These are phyloP conservation scores for Alosa alosa DNA, from an alignment of 2,113 vertebrate genomes.

Conservation along the genomic window DNA sequence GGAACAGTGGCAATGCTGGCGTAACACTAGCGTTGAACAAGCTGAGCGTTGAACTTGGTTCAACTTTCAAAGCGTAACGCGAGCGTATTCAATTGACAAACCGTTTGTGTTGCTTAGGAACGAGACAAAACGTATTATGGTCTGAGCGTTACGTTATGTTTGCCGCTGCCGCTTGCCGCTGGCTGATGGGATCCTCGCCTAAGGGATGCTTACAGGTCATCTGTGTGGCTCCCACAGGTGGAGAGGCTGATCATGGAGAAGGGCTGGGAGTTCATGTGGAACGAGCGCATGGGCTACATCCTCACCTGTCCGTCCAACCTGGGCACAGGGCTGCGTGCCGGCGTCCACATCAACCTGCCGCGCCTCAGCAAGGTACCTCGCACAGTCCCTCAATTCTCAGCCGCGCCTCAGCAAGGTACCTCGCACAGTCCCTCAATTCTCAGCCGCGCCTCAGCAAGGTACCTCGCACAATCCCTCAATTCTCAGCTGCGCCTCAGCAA, in stretches of 20 bases:
- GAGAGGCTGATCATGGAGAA: constrained; percentile 71
- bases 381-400: constrained; percentile 32
- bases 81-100: too few species aligned
- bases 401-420: constrained; percentile 73
- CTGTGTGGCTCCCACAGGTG: constrained; percentile 55
- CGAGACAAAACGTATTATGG: too few species aligned
- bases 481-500: constrained; percentile 64
- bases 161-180: too few species aligned
- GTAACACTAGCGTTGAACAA: too few species aligned
- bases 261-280: constrained; percentile 80
- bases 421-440: too few species aligned
- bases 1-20: too few species aligned
- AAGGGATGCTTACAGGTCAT: background rate
- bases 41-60: too few species aligned
- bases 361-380: constrained; percentile 69
- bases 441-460: constrained; percentile 70
- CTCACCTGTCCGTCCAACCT: constrained; percentile 76
- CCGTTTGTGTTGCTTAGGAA: too few species aligned
- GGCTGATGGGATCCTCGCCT: too few species aligned
- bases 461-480: background rate
- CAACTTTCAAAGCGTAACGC: too few species aligned
- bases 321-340: constrained; percentile 72
- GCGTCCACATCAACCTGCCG: constrained; percentile 73
- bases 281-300: constrained; percentile 70
- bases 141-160: too few species aligned